Conservation (phyloP, 2,888 invertebrate genomes). For the Himalopsyche tibetana region DNA sequence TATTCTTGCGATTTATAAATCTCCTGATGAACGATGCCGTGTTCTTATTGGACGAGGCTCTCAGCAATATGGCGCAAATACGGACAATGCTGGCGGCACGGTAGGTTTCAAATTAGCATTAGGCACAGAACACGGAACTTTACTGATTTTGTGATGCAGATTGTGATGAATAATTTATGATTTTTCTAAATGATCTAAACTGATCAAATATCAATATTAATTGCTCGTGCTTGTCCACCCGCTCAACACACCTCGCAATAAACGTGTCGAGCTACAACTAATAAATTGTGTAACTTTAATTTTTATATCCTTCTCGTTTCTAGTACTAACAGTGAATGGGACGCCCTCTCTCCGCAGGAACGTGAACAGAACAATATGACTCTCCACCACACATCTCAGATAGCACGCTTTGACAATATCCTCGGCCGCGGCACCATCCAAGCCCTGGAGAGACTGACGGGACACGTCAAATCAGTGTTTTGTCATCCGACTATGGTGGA, state of each 20-base stretch:
- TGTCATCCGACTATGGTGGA: conserved; percentile 95
- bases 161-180: too few relatives aligned
- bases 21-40: conserved; percentile 98
- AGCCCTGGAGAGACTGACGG: conserved; percentile 85
- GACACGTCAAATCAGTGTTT: conserved; percentile 87
- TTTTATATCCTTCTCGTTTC: conserved; percentile 56
- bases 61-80: conserved; percentile 92
- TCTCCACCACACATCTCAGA: conserved; percentile 86
- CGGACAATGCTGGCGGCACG: conserved; percentile 87
- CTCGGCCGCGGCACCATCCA: conserved; percentile 92
- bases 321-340: conserved; percentile 80
- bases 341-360: conserved; percentile 81
- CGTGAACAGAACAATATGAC: conserved; percentile 84
- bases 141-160: too few relatives aligned
- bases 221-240: too few relatives aligned
- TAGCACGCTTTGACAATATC: conserved; percentile 95
- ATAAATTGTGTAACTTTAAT: background rate
- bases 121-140: background rate
- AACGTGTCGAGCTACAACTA: too few relatives aligned
- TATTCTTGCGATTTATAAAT: conserved; percentile 96
- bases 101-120: conserved; percentile 70
- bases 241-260: too few relatives aligned
- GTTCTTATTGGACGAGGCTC: conserved; percentile 94
- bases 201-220: too few relatives aligned
- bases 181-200: too few relatives aligned